These are phyloP conservation scores for Phenacoccus solenopsis DNA, from an alignment of 1,140 invertebrate species.

Conservation along the genomic window DNA sequence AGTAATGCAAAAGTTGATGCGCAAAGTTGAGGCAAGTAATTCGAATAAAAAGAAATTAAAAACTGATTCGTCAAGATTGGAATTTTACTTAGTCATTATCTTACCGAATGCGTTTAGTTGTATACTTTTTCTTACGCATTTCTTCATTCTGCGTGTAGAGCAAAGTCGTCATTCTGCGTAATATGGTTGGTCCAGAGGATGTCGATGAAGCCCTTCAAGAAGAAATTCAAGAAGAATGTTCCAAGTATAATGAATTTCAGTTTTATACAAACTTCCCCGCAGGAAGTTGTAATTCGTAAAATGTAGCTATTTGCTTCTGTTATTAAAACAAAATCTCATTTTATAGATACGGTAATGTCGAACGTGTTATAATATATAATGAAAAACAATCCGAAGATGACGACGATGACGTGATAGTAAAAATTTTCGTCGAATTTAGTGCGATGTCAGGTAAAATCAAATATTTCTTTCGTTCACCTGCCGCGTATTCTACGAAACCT, in stretches of 20 bases:
- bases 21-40: slow-evolving; percentile 58
- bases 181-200: slow-evolving; percentile 93
- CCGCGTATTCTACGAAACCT: slow-evolving; percentile 9
- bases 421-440: slow-evolving; percentile 96
- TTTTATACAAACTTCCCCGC: not conserved
- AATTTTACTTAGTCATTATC: too few species aligned
- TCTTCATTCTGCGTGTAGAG: slow-evolving; percentile 37
- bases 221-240: slow-evolving; percentile 96
- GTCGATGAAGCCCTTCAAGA: slow-evolving; percentile 92
- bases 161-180: slow-evolving; percentile 80
- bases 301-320: not conserved
- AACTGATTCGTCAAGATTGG: too few species aligned
- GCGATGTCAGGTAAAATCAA: slow-evolving; percentile 47
- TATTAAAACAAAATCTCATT: slow-evolving; percentile 20
- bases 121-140: not conserved
- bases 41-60: too few species aligned
- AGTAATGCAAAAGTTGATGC: slow-evolving; percentile 97
- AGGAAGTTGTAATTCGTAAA: slow-evolving; percentile 21
- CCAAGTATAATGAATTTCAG: slow-evolving; percentile 40
- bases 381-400: slow-evolving; percentile 88
- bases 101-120: too few species aligned
- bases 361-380: slow-evolving; percentile 93
- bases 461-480: not conserved
- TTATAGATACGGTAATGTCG: slow-evolving; percentile 60
- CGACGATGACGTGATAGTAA: slow-evolving; percentile 77